Evolutionary conservation across 2,797 vertebrate genomes (phyloP).

Genomic region (Naso thynnoides): DNA sequence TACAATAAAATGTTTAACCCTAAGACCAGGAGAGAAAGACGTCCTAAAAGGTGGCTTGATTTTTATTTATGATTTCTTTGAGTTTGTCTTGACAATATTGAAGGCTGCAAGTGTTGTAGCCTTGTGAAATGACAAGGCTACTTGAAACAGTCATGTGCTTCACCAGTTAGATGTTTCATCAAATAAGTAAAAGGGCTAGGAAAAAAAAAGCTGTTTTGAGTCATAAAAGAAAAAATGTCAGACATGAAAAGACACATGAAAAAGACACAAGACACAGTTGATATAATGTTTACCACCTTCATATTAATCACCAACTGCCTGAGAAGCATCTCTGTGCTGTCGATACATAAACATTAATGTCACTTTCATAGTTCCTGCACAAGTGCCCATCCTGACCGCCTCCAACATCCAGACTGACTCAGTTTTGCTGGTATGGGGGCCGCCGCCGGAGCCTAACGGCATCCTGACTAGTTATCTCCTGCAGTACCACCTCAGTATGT

Average conservation of each 20-base stretch:
- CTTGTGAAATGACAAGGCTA: conserved; percentile 7
- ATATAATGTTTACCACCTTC: background rate
- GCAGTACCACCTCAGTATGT: conserved; percentile 92
- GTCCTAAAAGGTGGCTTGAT: background rate
- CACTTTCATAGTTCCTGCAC: conserved; percentile 88
- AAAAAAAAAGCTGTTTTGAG: background rate
- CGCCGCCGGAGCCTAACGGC: conserved; percentile 90
- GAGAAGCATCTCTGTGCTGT: background rate
- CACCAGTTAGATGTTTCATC: conserved; percentile 2
- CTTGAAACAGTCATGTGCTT: background rate
- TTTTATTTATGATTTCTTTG: too few species aligned
- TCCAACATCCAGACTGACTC: conserved; percentile 87
- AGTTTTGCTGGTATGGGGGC: conserved; percentile 91
- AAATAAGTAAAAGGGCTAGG: background rate
- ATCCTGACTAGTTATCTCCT: conserved; percentile 90
- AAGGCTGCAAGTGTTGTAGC: background rate
- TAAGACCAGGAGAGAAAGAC: background rate
- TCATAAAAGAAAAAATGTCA: conserved; percentile 1
- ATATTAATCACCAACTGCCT: background rate
- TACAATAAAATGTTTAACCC: background rate
- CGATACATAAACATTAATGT: conserved; percentile 1
- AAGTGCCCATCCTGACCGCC: conserved; percentile 88
- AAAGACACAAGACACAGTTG: too few species aligned
- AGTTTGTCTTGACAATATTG: background rate
- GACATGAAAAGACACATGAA: background rate